A percentile compares a stretch with the other conserved stretches of the same genome.
These are phyloP conservation scores for Andricus curvator DNA, from an alignment of 2,888 invertebrate genomes.

Conservation along the genomic window DNA sequence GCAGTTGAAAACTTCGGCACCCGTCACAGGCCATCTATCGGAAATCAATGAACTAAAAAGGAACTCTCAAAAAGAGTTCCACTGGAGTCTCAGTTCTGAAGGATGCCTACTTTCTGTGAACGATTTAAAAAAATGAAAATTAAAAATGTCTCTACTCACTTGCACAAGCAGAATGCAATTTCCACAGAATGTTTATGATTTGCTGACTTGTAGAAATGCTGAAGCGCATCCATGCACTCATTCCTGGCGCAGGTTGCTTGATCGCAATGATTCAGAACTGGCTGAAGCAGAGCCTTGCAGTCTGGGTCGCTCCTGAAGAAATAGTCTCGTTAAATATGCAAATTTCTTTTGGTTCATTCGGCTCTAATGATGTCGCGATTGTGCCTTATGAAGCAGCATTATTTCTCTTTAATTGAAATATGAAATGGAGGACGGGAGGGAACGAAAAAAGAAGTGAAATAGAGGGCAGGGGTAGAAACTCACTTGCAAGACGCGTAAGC, in stretches of 20 bases:
- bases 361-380: constrained; percentile 39
- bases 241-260: constrained; percentile 88
- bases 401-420: constrained; percentile 44
- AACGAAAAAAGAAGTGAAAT: constrained; percentile 28
- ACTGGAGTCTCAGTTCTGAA: no score
- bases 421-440: not conserved
- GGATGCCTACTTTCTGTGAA: no score
- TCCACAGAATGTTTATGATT: constrained; percentile 91
- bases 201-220: constrained; percentile 91
- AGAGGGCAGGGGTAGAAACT: constrained; percentile 57
- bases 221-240: constrained; percentile 92
- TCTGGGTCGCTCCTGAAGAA: constrained; percentile 87
- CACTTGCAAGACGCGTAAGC: constrained; percentile 80
- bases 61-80: no score
- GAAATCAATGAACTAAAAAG: no score
- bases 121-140: no score
- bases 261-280: constrained; percentile 92
- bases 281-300: constrained; percentile 88
- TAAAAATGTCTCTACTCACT: constrained; percentile 82
- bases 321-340: constrained; percentile 48
- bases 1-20: no score
- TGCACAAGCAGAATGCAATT: constrained; percentile 96
- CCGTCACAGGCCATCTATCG: no score
- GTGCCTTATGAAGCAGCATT: constrained; percentile 30
- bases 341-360: constrained; percentile 47